These are phyloP conservation scores for Paramormyrops kingsleyae DNA, from an alignment of 2,113 vertebrate genomes.

Conservation along the genomic window DNA sequence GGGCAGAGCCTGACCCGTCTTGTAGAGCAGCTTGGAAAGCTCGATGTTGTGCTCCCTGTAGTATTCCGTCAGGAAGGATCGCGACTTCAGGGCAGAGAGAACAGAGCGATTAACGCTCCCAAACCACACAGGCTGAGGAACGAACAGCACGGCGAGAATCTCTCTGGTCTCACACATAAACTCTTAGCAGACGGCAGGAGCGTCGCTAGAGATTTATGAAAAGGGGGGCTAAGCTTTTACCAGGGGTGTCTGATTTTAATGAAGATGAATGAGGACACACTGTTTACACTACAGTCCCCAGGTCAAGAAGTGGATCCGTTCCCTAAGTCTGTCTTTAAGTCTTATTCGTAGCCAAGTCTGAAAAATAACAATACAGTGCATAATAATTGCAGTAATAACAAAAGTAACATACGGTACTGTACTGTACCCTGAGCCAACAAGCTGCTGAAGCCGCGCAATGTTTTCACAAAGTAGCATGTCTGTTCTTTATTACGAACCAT, in stretches of 20 bases:
- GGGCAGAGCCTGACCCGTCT: conserved; percentile 78
- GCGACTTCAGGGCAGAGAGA: conserved; percentile 55
- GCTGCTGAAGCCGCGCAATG: background rate
- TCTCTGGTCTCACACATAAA: background rate
- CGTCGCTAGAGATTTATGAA: background rate
- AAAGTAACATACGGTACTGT: background rate
- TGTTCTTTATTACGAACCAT: background rate
- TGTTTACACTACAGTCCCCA: background rate
- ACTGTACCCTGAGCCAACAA: background rate
- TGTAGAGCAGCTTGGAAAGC: conserved; percentile 84
- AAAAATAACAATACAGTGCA: background rate
- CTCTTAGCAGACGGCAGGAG: background rate
- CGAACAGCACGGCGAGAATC: background rate
- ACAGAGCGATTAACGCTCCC: background rate
- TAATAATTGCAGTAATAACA: background rate
- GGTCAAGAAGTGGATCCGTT: background rate
- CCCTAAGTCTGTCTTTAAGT: background rate
- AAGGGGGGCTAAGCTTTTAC: background rate
- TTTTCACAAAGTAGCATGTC: background rate
- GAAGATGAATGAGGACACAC: background rate
- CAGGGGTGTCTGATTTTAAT: background rate
- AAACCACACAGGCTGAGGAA: background rate
- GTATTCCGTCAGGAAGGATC: conserved; percentile 73
- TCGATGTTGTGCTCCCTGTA: conserved; percentile 82
- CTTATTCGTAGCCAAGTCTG: background rate